Base-by-base conservation (phyloP, 2,888 invertebrate species). In the Harmothoe impar region DNA sequence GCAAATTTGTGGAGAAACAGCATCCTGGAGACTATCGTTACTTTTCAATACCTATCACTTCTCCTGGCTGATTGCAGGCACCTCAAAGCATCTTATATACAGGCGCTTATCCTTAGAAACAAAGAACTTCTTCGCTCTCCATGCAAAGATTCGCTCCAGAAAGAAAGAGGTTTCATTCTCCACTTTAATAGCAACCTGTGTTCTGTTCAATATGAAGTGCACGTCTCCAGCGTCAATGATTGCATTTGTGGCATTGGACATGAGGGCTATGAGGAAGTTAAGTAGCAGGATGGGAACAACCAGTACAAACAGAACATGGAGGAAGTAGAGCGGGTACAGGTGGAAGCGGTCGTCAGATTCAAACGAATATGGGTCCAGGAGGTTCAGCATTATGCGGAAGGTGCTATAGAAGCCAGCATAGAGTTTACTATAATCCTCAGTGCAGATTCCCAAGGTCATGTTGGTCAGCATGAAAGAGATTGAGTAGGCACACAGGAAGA, bases 251-350 rank as follows among this genome's bases (percentile, higher is more conserved):
- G 72, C 72, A 72, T 72, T 72, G 29, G 72, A 72, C 72, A 72
- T 72, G 25, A 72, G 20, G 20, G n/a, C 72, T 7, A 72, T 72
- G 72, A 72, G 72, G 29, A 72, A 72, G 25, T 72, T 72, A n/a
- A 72, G 29, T 5, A 72, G 29, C 20, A 72, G 72, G 29, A 72
- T 72, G 1, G 72, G 72, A 1, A 72, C 72, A 72, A 29, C 12
- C 3, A n/a, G 25, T 5, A 72, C 25, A 29, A 72, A 72, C 15
- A 29, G 0, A 25, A 72, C 25, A 29, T 72, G 72, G n/a, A 72
- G 15, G 25, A 72, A 72, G 72, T 72, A 72, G 5, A 72, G 29
- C 15, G 72, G 72, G 62, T n/a, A n/a, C 23, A n/a, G 62, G 20
- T n/a, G 3, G n/a, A 5, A n/a, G 15, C 25, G n/a, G 31, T 15